Evolutionary conservation across 2,888 invertebrate species (phyloP).

Genomic region (Idaea biselata): DNA sequence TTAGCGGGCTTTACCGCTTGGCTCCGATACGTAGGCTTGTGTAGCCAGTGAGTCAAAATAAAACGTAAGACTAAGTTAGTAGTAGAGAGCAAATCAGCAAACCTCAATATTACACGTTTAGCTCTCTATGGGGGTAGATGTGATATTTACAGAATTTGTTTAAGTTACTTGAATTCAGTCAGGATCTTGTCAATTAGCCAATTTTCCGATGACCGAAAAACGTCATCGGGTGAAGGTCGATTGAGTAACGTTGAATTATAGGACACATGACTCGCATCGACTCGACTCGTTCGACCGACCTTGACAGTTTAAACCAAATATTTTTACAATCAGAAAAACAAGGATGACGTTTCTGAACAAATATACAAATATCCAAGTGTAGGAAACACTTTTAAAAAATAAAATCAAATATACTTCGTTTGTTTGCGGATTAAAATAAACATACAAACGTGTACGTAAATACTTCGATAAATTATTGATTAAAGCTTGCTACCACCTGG

Average conservation of each 20-base stretch:
- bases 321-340: constrained; percentile 21
- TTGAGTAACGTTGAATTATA: constrained; percentile 40
- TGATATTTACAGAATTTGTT: too few relatives aligned
- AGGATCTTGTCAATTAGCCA: constrained; percentile 47
- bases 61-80: too few relatives aligned
- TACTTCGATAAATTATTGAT: constrained; percentile 8
- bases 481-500: background rate
- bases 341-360: constrained; percentile 2
- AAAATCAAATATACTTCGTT: background rate
- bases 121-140: too few relatives aligned
- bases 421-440: constrained; percentile 12
- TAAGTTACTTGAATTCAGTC: background rate
- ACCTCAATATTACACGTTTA: too few relatives aligned
- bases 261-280: constrained; percentile 2
- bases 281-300: constrained; percentile 24
- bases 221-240: constrained; percentile 44
- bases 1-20: too few relatives aligned
- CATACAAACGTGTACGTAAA: constrained; percentile 14
- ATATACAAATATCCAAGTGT: too few relatives aligned
- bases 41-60: too few relatives aligned
- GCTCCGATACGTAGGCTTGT: too few relatives aligned
- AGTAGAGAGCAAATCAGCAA: too few relatives aligned
- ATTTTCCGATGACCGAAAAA: constrained; percentile 45
- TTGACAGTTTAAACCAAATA: constrained; percentile 27
- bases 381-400: too few relatives aligned